phyloP scores from a whole-genome alignment of 2,797 vertebrate species.

The Odontamblyopus lacepedii region DNA sequence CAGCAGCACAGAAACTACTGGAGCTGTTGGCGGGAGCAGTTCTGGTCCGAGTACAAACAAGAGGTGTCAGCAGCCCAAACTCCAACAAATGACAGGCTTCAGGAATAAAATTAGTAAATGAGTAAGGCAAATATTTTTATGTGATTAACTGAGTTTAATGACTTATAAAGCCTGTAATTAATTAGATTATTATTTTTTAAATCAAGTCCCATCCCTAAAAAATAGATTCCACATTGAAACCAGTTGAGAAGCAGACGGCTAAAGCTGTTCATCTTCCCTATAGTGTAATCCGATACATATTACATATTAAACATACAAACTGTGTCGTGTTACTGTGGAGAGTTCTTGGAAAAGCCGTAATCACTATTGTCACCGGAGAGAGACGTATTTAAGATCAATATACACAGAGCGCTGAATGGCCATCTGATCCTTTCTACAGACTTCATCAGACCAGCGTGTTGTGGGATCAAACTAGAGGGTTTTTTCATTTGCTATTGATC shows the following conservation, averaged over 20 bases:
- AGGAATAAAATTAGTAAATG: no score
- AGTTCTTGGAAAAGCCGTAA: slow-evolving; percentile 2
- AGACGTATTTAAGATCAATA: slow-evolving; percentile 7
- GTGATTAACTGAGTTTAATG: no score
- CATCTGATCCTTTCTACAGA: background rate
- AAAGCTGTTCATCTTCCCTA: background rate
- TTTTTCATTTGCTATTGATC: background rate
- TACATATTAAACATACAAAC: background rate
- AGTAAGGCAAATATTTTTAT: no score
- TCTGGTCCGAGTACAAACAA: no score
- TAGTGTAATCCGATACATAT: background rate
- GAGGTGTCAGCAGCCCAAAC: no score
- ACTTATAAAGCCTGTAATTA: no score
- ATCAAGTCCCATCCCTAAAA: no score
- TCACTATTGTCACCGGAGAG: slow-evolving; percentile 3
- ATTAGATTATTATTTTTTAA: no score
- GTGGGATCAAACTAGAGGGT: background rate
- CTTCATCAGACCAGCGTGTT: background rate
- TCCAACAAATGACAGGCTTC: no score
- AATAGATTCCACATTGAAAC: no score
- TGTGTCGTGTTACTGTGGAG: background rate
- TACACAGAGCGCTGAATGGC: background rate
- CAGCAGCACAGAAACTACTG: no score
- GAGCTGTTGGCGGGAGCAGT: no score
- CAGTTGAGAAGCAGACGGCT: background rate